Percentiles rank a stretch among this genome's conserved stretches.
Evolutionary conservation across 2,888 invertebrate genomes (phyloP).

Genomic region (Rhopalosiphum nymphaeae): DNA sequence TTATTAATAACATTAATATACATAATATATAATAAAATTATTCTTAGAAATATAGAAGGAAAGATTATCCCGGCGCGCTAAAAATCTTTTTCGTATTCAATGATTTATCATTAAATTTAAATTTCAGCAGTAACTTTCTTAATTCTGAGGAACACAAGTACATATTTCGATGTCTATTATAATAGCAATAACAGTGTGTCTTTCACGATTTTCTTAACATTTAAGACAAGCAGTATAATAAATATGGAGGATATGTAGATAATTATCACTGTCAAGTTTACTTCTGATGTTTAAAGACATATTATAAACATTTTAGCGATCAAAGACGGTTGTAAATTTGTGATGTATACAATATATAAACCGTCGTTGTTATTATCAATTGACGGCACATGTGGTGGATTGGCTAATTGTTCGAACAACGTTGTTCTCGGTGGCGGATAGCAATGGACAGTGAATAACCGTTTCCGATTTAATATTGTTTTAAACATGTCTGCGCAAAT

Average conservation of each 20-base stretch:
- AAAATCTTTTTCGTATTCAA: neutral
- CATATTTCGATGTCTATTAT: neutral
- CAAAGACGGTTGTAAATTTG: neutral
- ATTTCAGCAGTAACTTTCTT: neutral
- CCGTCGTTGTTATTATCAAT: neutral
- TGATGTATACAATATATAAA: neutral
- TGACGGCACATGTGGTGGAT: neutral
- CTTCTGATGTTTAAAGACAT: neutral
- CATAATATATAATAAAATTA: too few relatives aligned
- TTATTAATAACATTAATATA: neutral
- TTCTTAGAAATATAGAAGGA: too few relatives aligned
- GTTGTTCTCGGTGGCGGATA: neutral
- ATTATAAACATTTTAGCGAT: neutral
- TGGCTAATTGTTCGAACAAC: neutral
- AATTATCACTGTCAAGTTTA: neutral
- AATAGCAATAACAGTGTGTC: neutral
- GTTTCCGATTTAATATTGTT: neutral
- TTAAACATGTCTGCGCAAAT: neutral
- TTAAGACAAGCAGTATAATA: neutral
- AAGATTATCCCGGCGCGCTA: too few relatives aligned
- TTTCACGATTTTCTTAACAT: neutral
- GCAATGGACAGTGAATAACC: neutral
- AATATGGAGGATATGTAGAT: neutral
- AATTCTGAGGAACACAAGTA: neutral
- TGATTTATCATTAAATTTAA: conserved; percentile 8